These are phyloP conservation scores for Sebastes fasciatus DNA, from an alignment of 2,113 vertebrate species.

Conservation along the genomic window DNA sequence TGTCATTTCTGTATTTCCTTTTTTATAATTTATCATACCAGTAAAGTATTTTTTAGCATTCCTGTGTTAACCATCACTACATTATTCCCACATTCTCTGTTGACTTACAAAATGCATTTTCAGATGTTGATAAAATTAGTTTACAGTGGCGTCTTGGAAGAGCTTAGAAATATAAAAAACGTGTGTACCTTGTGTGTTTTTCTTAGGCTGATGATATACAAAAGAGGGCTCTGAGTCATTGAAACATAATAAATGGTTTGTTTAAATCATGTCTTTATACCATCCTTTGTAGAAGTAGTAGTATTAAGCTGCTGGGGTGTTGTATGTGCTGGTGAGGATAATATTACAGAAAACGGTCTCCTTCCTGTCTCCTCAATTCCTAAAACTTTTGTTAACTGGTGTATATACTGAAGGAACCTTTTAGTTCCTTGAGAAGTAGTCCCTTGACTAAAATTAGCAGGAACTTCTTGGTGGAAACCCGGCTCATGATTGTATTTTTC, in stretches of 20 bases:
- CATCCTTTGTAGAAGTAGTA: not conserved
- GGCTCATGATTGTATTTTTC: not conserved
- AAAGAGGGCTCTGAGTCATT: not conserved
- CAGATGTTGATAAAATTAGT: not conserved
- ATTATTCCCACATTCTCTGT: not conserved
- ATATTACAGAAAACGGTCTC: not conserved
- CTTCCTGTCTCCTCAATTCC: not conserved
- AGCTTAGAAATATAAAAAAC: constrained; percentile 1
- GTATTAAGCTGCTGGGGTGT: not conserved
- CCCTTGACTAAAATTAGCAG: too few relatives aligned
- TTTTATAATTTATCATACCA: constrained; percentile 27
- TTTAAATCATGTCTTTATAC: not conserved
- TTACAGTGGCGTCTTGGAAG: constrained; percentile 8
- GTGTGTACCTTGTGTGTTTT: constrained; percentile 11
- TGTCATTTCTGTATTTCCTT: constrained; percentile 11
- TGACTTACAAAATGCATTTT: not conserved
- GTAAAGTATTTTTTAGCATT: constrained; percentile 28
- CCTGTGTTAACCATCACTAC: not conserved
- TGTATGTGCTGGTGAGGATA: not conserved
- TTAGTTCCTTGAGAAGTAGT: too few relatives aligned
- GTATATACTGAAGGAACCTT: not conserved
- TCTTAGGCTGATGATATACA: constrained; percentile 13
- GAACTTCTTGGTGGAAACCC: too few relatives aligned
- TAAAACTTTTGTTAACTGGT: not conserved
- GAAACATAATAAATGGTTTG: not conserved